These are phyloP conservation scores for Todus mexicanus DNA, from an alignment of 2,797 vertebrate genomes.

Conservation along the genomic window DNA sequence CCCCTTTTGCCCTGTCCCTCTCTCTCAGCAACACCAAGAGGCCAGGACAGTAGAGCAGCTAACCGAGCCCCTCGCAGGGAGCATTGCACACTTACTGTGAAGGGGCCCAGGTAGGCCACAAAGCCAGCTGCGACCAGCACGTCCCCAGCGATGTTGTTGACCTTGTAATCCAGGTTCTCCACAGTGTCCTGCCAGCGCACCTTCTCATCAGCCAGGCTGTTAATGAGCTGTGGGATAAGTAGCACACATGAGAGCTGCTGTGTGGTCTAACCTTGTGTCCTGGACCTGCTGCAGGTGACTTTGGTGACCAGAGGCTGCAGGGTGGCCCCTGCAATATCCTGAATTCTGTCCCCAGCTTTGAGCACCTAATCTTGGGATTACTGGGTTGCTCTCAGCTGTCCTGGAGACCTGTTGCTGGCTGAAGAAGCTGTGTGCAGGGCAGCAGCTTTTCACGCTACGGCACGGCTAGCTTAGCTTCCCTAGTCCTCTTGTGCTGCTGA, in stretches of 20 bases:
- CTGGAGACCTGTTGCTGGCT: background rate
- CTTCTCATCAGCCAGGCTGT: constrained; percentile 87
- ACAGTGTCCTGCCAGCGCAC: constrained; percentile 88
- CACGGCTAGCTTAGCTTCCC: background rate
- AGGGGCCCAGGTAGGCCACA: constrained; percentile 90
- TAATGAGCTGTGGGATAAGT: constrained; percentile 80
- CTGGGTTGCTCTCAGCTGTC: background rate
- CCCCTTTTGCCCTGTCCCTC: background rate
- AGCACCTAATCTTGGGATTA: background rate
- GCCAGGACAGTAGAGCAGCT: background rate
- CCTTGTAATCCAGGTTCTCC: constrained; percentile 82
- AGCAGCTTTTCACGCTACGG: background rate
- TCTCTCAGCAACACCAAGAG: background rate
- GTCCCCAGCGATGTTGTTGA: constrained; percentile 85
- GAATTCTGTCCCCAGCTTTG: background rate
- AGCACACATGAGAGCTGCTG: background rate
- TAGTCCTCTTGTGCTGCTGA: background rate
- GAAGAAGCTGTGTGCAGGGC: background rate
- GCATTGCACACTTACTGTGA: constrained; percentile 86
- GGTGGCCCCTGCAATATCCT: background rate
- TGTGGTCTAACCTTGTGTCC: background rate
- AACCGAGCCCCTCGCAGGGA: rapidly evolving
- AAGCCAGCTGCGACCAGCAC: constrained; percentile 87
- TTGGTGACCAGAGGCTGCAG: background rate
- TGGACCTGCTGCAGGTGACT: background rate